Conservation (phyloP, 1,140 invertebrate species). For the Patella vulgata region DNA sequence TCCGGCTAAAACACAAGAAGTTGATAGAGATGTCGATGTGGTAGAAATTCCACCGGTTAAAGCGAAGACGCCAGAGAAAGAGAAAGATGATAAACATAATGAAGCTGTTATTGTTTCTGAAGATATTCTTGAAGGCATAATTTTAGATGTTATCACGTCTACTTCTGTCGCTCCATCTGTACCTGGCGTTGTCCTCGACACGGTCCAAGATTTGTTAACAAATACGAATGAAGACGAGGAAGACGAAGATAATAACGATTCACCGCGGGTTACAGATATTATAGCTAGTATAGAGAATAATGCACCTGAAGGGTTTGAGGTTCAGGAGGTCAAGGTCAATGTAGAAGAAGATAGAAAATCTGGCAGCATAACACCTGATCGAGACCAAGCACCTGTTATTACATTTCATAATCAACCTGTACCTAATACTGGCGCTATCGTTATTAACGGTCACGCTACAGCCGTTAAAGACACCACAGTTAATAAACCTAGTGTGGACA, state of each 20-base stretch:
- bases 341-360: conserved; percentile 40
- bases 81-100: conserved; percentile 8
- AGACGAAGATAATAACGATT: neutral
- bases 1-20: conserved; percentile 32
- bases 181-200: conserved; percentile 56
- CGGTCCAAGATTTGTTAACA: conserved; percentile 44
- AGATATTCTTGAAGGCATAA: conserved; percentile 54
- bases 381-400: conserved; percentile 25
- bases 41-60: too few relatives aligned
- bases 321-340: conserved; percentile 48
- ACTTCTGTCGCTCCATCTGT: conserved; percentile 55
- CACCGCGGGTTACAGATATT: neutral
- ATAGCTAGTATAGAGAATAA: conserved; percentile 27
- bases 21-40: neutral
- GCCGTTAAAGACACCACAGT: conserved; percentile 22
- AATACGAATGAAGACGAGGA: conserved; percentile 1
- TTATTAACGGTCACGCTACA: conserved; percentile 53
- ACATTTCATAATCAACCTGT: conserved; percentile 51
- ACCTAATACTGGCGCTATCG: conserved; percentile 39
- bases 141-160: conserved; percentile 58
- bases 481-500: neutral
- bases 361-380: neutral
- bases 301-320: conserved; percentile 26
- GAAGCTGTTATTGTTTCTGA: conserved; percentile 26
- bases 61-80: too few relatives aligned